phyloP scores from a whole-genome alignment of 2,888 invertebrate genomes.

The Auanema sp. region DNA sequence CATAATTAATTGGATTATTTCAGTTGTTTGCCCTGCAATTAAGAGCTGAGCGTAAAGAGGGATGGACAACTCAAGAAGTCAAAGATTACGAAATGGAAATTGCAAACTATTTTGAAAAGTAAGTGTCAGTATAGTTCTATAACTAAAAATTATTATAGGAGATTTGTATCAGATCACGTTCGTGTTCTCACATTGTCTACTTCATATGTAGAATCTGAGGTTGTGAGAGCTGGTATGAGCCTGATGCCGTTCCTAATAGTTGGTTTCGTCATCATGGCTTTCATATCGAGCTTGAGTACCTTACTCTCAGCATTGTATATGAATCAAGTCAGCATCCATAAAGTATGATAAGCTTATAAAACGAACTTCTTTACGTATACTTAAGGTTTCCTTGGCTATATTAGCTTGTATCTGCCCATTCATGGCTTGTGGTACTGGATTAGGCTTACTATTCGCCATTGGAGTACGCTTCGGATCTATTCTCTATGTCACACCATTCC shows the following conservation, averaged over 20 bases:
- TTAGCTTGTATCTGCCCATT: slow-evolving; percentile 59
- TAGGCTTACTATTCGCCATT: slow-evolving; percentile 51
- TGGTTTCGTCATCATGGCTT: slow-evolving; percentile 55
- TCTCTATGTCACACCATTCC: slow-evolving; percentile 57
- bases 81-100: slow-evolving; percentile 54
- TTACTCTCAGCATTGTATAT: slow-evolving; percentile 55
- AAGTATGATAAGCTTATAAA: slow-evolving; percentile 28
- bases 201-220: slow-evolving; percentile 56
- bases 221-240: slow-evolving; percentile 50
- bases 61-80: slow-evolving; percentile 52
- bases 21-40: slow-evolving; percentile 49
- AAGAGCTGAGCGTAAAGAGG: slow-evolving; percentile 53
- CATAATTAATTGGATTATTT: neutral
- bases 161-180: slow-evolving; percentile 45
- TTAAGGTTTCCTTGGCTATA: slow-evolving; percentile 50
- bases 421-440: slow-evolving; percentile 60
- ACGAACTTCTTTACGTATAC: neutral
- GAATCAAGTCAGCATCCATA: slow-evolving; percentile 52
- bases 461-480: slow-evolving; percentile 57
- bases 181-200: slow-evolving; percentile 55
- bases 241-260: slow-evolving; percentile 53
- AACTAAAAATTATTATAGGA: slow-evolving; percentile 26
- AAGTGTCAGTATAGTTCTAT: neutral
- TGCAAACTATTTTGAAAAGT: slow-evolving; percentile 55
- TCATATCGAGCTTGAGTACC: slow-evolving; percentile 48